Conservation (phyloP, 1,140 invertebrate genomes). For the Idris sp. region DNA sequence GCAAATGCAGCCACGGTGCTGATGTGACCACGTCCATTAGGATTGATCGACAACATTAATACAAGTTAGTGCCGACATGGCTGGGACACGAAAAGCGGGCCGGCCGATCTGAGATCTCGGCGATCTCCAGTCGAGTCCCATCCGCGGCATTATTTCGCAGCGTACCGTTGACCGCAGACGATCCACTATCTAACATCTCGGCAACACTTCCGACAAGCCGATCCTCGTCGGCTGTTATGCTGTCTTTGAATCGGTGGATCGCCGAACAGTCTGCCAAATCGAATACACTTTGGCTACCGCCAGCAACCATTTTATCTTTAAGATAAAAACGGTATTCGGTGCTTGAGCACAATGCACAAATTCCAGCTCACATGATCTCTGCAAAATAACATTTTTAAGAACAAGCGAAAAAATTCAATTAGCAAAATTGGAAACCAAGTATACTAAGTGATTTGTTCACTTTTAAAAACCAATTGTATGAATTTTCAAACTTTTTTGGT, state of each 20-base stretch:
- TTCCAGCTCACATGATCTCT: constrained; percentile 42
- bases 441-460: no score
- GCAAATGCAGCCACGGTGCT: constrained; percentile 71
- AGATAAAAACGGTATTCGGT: constrained; percentile 51
- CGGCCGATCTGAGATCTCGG: constrained; percentile 56
- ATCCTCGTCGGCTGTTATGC: constrained; percentile 54
- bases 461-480: no score
- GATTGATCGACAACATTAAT: constrained; percentile 77
- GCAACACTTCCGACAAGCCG: constrained; percentile 59
- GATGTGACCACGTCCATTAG: constrained; percentile 75
- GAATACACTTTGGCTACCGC: constrained; percentile 55
- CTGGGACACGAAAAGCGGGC: constrained; percentile 62
- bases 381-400: constrained; percentile 56
- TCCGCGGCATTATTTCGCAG: constrained; percentile 59
- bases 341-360: constrained; percentile 38
- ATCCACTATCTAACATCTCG: constrained; percentile 59
- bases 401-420: no score
- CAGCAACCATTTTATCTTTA: constrained; percentile 49
- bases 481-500: no score
- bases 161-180: constrained; percentile 56
- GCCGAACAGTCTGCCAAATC: constrained; percentile 53
- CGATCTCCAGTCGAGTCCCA: constrained; percentile 49
- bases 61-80: constrained; percentile 77
- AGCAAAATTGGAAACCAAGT: no score
- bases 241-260: constrained; percentile 58